Conservation (phyloP, 2,888 invertebrate species). For the Nephrotoma appendiculata region DNA sequence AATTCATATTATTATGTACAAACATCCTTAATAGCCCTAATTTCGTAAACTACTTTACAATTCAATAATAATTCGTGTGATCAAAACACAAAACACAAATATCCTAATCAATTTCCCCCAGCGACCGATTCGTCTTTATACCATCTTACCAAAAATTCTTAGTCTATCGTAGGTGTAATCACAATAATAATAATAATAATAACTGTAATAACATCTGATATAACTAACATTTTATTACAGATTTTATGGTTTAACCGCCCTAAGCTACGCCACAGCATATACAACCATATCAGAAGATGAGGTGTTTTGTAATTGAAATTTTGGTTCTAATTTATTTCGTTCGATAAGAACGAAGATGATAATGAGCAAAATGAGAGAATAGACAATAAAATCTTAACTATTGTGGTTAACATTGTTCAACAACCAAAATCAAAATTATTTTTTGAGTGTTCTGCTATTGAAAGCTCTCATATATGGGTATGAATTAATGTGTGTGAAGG, state of each 20-base stretch:
- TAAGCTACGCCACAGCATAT: not conserved
- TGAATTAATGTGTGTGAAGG: not conserved
- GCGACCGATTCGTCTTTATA: not conserved
- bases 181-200: not conserved
- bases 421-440: not conserved
- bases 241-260: not conserved
- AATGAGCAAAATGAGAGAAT: not conserved
- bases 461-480: not conserved
- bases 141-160: not conserved
- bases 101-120: not conserved
- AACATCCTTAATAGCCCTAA: not conserved
- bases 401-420: not conserved
- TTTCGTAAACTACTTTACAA: not conserved
- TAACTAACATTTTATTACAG: not conserved
- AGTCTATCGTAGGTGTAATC: not conserved
- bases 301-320: not conserved
- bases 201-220: not conserved
- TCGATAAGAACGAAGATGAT: not conserved
- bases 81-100: not conserved
- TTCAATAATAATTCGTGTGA: not conserved
- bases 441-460: not conserved
- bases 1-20: not conserved
- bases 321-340: not conserved
- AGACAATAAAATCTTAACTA: not conserved
- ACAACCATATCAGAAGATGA: not conserved